Base-by-base conservation (phyloP, 2,113 vertebrate genomes). In the Nyctereutes procyonoides region DNA sequence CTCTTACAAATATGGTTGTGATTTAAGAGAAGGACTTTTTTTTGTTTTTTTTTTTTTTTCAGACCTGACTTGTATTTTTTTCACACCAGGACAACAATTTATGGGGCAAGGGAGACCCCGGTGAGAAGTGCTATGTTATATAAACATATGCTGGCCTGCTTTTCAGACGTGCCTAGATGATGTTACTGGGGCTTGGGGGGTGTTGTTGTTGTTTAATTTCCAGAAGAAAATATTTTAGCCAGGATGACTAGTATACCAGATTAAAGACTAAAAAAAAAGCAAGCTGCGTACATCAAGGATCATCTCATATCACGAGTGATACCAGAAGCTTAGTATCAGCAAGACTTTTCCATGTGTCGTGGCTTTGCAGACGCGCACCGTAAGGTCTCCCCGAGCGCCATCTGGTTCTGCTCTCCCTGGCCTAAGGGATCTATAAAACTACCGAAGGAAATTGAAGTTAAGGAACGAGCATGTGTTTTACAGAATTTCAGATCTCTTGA, bases 381-480 rank as follows among this genome's bases (percentile, higher is more conserved):
- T 92, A 86, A 96, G 97, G 93, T 90, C 97, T 95, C 97, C 95
- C 86, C 65, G 1, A 97, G 93, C 97, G 15, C 98, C 97, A 98
- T 98, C 98, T 98, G 98, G 98, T 99, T 98, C 98, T 98, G 97
- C 97, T 98, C 97, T 97, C 88, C 91, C 74, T 92, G 90, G 97
- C 98, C 95, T 96, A 6, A 10, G 98, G 98, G 98, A 98, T 97
- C 97, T 97, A 97, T 98, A 98, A 99, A 98, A 98, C 98, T 98
- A 96, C 98, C 96, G 97, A 97, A 20, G 74, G 98, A 99, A 99
- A 98, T 95, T 98, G 97, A 98, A 98, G 92, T 98, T 98, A 98
- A 98, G 97, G 96, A 98, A 97, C 73, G 13, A 98, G 97, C 95
- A 82, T 97, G 85, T 98, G 98, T 98, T 98, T 98, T 98, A 98